Percentiles rank a stretch among this genome's conserved stretches.
Conservation (phyloP, 1,140 invertebrate genomes). For the Drosophila equinoxialis region DNA sequence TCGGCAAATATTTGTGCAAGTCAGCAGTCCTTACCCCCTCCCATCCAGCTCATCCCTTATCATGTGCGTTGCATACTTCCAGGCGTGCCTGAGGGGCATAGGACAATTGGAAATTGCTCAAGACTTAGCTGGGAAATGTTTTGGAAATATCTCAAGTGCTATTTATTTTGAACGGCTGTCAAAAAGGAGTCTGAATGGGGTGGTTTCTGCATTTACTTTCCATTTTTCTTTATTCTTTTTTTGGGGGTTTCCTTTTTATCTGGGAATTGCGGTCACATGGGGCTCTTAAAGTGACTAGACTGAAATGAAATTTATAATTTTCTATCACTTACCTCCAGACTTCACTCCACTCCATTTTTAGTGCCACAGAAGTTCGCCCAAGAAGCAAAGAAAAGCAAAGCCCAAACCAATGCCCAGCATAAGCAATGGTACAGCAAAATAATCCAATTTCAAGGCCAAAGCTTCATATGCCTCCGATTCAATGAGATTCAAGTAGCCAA, state of each 20-base stretch:
- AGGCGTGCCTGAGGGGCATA: slow-evolving; percentile 24
- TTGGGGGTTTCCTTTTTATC: slow-evolving; percentile 18
- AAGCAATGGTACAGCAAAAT: slow-evolving; percentile 36
- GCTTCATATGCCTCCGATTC: slow-evolving; percentile 31
- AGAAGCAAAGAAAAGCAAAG: slow-evolving; percentile 21
- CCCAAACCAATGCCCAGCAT: slow-evolving; percentile 22
- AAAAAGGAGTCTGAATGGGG: slow-evolving; percentile 27
- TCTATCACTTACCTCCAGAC: not conserved
- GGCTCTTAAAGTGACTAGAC: slow-evolving; percentile 1
- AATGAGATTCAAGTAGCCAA: slow-evolving; percentile 41
- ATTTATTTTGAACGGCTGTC: slow-evolving; percentile 68
- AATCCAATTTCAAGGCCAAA: slow-evolving; percentile 36
- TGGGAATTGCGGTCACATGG: slow-evolving; percentile 22
- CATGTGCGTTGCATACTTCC: slow-evolving; percentile 65
- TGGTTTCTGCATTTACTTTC: slow-evolving; percentile 22
- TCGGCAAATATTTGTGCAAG: slow-evolving; percentile 75
- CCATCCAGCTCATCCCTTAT: slow-evolving; percentile 56
- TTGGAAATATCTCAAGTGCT: slow-evolving; percentile 78
- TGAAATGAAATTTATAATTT: not conserved
- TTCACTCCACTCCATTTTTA: not conserved
- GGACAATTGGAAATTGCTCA: slow-evolving; percentile 55
- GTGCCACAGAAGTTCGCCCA: slow-evolving; percentile 25
- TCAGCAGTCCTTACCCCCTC: slow-evolving; percentile 53
- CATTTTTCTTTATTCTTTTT: slow-evolving; percentile 10
- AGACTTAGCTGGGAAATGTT: slow-evolving; percentile 70